A percentile compares a stretch with the other conserved stretches of the same genome.
Evolutionary conservation across 2,797 vertebrate species (phyloP).

Genomic region (Falco concolor): DNA sequence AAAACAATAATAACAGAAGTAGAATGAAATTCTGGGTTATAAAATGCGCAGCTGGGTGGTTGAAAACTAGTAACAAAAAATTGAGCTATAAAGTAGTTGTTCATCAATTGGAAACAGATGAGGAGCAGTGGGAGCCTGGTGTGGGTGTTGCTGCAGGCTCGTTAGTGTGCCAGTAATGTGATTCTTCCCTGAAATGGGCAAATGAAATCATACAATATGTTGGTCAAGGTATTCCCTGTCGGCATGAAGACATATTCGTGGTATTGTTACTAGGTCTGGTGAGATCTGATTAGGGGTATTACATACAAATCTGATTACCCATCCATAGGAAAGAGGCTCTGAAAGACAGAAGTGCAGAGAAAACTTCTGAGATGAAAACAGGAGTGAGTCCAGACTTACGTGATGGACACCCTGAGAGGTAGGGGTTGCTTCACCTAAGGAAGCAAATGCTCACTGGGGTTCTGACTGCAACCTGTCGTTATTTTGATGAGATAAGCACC

Average conservation of each 20-base stretch:
- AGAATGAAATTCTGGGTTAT: slow-evolving; percentile 36
- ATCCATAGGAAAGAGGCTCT: background rate
- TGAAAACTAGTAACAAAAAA: background rate
- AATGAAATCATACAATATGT: background rate
- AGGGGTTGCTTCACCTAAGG: background rate
- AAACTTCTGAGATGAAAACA: background rate
- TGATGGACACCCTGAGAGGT: background rate
- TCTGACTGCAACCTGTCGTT: background rate
- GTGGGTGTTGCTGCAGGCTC: background rate
- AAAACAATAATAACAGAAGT: slow-evolving; percentile 1
- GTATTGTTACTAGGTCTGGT: background rate
- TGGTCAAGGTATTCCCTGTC: background rate
- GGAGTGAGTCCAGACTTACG: background rate
- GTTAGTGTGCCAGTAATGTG: background rate
- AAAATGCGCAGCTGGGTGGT: slow-evolving; percentile 44
- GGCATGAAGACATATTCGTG: background rate
- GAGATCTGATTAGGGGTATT: background rate
- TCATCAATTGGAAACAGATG: slow-evolving; percentile 31
- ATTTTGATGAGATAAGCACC: background rate
- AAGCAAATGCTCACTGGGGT: background rate
- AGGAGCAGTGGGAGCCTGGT: slow-evolving; percentile 13
- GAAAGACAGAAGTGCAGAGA: background rate
- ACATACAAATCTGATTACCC: background rate
- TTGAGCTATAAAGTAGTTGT: slow-evolving; percentile 22
- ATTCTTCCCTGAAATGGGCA: background rate